Conservation (phyloP, 2,113 vertebrate genomes). For the Australoheros scitulus region DNA sequence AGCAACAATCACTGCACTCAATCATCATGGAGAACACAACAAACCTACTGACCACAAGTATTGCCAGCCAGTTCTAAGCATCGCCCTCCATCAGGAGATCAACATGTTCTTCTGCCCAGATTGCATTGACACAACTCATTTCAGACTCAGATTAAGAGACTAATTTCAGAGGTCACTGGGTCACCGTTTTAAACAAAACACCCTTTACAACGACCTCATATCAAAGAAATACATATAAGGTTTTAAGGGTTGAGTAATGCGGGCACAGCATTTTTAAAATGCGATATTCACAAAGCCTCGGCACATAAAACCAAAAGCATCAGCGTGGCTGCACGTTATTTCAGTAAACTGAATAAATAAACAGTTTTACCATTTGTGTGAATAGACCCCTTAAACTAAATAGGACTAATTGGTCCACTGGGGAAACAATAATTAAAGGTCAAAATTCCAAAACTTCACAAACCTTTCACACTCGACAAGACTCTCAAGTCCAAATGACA, state of each 20-base stretch:
- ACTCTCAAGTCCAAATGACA: constrained; percentile 26
- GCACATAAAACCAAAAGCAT: background rate
- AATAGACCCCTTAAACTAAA: background rate
- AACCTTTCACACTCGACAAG: constrained; percentile 14
- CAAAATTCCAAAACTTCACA: constrained; percentile 26
- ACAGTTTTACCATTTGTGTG: background rate
- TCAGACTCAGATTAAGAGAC: background rate
- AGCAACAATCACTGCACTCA: background rate
- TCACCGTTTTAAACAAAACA: background rate
- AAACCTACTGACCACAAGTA: background rate
- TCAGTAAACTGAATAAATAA: background rate
- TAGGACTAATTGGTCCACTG: constrained; percentile 12
- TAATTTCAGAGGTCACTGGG: background rate
- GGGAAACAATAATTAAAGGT: constrained; percentile 39
- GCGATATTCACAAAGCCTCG: background rate
- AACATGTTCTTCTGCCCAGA: background rate
- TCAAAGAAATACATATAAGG: background rate
- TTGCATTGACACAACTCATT: background rate
- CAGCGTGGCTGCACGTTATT: background rate
- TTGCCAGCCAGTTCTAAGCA: background rate
- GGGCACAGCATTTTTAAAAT: background rate
- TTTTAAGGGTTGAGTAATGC: background rate
- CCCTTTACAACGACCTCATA: rapidly evolving
- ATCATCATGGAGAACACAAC: background rate
- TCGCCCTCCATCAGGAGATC: background rate